Evolutionary conservation across 1,140 invertebrate genomes (phyloP), one percentile per base, ranked within the genome.

Genomic region (Solenopsis fugax): DNA sequence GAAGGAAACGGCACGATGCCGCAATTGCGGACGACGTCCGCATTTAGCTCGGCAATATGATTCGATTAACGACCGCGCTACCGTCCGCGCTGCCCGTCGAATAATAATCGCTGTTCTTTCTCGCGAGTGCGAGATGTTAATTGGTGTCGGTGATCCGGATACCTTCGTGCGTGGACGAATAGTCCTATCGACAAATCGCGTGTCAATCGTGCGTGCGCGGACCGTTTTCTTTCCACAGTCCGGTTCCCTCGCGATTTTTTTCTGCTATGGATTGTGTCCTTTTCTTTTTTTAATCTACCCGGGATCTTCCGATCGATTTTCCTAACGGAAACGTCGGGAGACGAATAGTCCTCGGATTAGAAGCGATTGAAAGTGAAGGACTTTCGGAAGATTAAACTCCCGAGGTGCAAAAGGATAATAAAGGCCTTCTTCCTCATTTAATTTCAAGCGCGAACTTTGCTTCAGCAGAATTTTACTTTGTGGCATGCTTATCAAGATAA

Each of bases 1-100:
- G 76, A 78, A 78, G 76, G 60, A 78, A 78, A 65, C 58, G n/a
- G 75, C 75, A 34, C 34, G 73, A 78, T 34, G 76, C 58, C 45
- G 58, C 75, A 64, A 77, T 75, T 58, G 73, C 73, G 54, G 21
- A 76, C 21, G 73, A 76, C 37, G 54, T 50, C 75, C 56, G 56
- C 58, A 45, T 60, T 77, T 62, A 62, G 24, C 56, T 18, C 41
- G 75, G 21, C 56, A 64, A 24, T 48, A 48, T 34, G 58, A 78
- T 78, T 78, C 58, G 75, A 78, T 78, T 48, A 65, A 65, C 41
- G 75, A 45, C 65, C 65, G 37, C 13, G 41, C 41, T 34, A 34
- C 54, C 34, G 62, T 41, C 34, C 41, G 41, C 3, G 52, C 37
- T 45, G 37, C 29, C 48, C 16, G 71, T 5, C 37, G 34, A 56